phyloP scores from a whole-genome alignment of 2,888 invertebrate species.

The Deilephila porcellus region DNA sequence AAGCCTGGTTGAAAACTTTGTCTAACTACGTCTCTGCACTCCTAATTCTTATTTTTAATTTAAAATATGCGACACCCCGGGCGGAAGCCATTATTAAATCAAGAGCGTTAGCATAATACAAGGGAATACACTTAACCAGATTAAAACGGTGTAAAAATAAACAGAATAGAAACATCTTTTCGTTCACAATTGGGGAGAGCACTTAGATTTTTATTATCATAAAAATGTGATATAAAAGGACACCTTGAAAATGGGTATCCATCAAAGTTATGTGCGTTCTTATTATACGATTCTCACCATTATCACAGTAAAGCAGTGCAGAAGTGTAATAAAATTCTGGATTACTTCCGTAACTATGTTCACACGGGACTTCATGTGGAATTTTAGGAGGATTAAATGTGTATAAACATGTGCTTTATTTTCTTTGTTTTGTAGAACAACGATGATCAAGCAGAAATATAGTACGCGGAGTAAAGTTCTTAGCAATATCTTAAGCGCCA shows the following conservation, averaged over 20 bases:
- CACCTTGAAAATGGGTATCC: constrained; percentile 6
- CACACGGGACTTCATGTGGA: not conserved
- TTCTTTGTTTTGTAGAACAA: not conserved
- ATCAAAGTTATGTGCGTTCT: constrained; percentile 6
- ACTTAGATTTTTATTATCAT: constrained; percentile 21
- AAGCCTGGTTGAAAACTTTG: not conserved
- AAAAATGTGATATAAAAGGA: constrained; percentile 4
- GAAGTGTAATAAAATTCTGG: constrained; percentile 14
- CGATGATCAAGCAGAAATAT: too few relatives aligned
- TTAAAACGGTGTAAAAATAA: constrained; percentile 10
- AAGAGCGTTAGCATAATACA: constrained; percentile 4
- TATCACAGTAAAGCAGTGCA: constrained; percentile 6
- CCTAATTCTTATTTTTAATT: constrained; percentile 14
- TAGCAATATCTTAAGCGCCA: too few relatives aligned
- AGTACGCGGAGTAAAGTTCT: too few relatives aligned
- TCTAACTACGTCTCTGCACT: not conserved
- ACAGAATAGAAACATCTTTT: constrained; percentile 9
- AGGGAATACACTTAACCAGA: constrained; percentile 19
- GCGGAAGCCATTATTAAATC: constrained; percentile 2
- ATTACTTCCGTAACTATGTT: not conserved
- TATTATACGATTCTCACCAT: not conserved
- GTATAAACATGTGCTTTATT: not conserved
- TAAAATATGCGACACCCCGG: not conserved
- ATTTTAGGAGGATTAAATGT: not conserved
- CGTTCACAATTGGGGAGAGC: constrained; percentile 1